phyloP scores from a whole-genome alignment of 2,113 vertebrate genomes.

The Orycteropus afer region DNA sequence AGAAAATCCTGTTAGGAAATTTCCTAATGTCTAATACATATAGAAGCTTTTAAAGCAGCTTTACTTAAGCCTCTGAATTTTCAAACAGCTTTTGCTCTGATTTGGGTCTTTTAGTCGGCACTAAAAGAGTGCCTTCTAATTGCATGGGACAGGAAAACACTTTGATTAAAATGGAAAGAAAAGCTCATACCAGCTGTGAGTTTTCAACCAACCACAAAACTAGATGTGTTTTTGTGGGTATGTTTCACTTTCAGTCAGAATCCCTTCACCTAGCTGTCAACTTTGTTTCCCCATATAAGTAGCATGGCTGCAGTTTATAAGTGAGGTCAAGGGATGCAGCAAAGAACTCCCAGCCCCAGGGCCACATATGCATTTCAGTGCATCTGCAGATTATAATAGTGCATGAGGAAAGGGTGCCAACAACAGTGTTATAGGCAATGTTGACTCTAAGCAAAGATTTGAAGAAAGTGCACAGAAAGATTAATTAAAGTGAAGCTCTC shows the following conservation, averaged over 20 bases:
- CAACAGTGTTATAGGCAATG: neutral
- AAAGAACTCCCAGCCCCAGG: neutral
- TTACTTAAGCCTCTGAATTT: constrained; percentile 23
- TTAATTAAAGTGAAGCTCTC: neutral
- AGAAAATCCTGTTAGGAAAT: constrained; percentile 45
- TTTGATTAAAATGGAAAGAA: constrained; percentile 43
- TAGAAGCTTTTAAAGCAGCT: constrained; percentile 34
- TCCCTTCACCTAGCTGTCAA: neutral
- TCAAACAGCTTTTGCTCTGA: constrained; percentile 30
- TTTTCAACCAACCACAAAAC: neutral
- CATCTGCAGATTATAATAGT: neutral
- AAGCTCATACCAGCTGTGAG: neutral
- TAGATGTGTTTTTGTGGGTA: neutral
- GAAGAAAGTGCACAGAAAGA: neutral
- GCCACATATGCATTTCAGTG: neutral
- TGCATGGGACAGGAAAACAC: neutral
- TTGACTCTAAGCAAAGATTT: constrained; percentile 14
- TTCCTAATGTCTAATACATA: neutral
- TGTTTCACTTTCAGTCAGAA: constrained; percentile 11
- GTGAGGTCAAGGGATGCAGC: neutral
- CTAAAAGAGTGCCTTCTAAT: neutral
- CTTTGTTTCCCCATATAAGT: neutral
- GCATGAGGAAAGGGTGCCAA: neutral
- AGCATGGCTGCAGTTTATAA: neutral
- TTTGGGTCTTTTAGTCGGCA: neutral